Evolutionary conservation across 2,797 vertebrate species (phyloP).

Genomic region (Semotilus atromaculatus): DNA sequence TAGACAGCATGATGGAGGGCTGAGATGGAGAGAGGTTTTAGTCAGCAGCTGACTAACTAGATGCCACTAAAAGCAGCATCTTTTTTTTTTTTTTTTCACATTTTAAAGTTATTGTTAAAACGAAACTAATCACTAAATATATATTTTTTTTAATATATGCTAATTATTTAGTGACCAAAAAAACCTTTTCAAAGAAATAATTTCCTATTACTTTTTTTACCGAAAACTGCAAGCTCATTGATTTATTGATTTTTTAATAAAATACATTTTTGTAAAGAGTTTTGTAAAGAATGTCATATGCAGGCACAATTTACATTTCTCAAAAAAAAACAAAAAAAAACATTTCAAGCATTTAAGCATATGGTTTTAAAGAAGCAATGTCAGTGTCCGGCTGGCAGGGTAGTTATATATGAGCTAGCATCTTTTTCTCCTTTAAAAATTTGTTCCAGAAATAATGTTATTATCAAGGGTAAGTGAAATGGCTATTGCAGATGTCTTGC

Average conservation of each 20-base stretch:
- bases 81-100: not conserved
- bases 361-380: conserved; percentile 11
- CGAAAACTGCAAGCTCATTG: not conserved
- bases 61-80: not conserved
- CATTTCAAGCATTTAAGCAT: not conserved
- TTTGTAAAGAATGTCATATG: not conserved
- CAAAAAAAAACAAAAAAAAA: not conserved
- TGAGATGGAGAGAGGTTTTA: not conserved
- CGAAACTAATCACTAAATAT: not conserved
- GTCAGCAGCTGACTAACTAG: conserved; percentile 6
- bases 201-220: too few relatives aligned
- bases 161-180: not conserved
- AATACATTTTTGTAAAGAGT: not conserved
- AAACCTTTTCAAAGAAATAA: not conserved
- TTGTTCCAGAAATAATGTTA: conserved; percentile 44
- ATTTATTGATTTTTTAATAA: not conserved
- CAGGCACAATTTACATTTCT: not conserved
- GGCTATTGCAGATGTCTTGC: conserved; percentile 54
- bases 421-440: conserved; percentile 34
- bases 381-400: not conserved
- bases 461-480: conserved; percentile 51
- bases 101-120: not conserved
- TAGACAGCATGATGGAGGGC: conserved; percentile 34
- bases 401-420: not conserved
- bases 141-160: too few relatives aligned